A percentile compares a stretch with the other conserved stretches of the same genome.
Conservation (phyloP, 2,797 vertebrate species). For the Sebastes jordani region DNA sequence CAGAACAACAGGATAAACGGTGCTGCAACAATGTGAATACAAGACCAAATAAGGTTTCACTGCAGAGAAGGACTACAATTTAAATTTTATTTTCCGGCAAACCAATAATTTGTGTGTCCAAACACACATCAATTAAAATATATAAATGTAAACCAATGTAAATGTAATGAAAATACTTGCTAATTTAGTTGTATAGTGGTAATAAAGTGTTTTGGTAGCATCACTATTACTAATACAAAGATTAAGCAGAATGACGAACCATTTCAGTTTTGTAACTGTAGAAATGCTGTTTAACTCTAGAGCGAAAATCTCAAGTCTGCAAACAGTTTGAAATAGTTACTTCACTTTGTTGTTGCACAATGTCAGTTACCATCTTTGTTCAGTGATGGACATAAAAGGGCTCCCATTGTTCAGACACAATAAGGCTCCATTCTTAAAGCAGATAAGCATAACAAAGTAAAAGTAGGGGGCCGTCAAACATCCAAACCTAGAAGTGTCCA, state of each 20-base stretch:
- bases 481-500: slow-evolving; percentile 79
- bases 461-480: slow-evolving; percentile 84
- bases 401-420: slow-evolving; percentile 79
- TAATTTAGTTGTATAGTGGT: not conserved
- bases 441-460: slow-evolving; percentile 86
- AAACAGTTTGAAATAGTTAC: slow-evolving; percentile 80
- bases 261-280: not conserved
- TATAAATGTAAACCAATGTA: not conserved
- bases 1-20: not conserved
- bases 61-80: not conserved
- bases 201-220: not conserved
- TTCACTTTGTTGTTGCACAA: slow-evolving; percentile 83
- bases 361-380: slow-evolving; percentile 89
- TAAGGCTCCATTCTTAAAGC: slow-evolving; percentile 76
- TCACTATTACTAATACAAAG: not conserved
- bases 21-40: not conserved
- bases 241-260: not conserved
- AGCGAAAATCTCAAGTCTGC: slow-evolving; percentile 73
- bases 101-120: not conserved
- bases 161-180: not conserved
- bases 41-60: not conserved
- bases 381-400: slow-evolving; percentile 86
- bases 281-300: slow-evolving; percentile 56
- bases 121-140: not conserved
- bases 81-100: not conserved